Base-by-base conservation (phyloP, 2,113 vertebrate genomes). In the Zosterops pallidus region DNA sequence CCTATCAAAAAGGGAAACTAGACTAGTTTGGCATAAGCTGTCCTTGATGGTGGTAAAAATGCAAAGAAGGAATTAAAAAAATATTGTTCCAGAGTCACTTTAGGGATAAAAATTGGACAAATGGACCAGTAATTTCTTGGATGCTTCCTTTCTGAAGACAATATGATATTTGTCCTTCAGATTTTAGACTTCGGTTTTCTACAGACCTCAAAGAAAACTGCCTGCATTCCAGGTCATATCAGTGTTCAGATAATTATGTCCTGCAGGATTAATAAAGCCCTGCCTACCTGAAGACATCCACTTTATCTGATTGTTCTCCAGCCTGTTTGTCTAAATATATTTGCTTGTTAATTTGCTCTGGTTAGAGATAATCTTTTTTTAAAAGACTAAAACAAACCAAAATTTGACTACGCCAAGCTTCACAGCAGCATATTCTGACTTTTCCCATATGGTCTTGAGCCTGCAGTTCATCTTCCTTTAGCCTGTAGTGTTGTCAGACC, bases 201-300 rank as follows among this genome's bases (percentile, higher is more conserved):
- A 8, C 33, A 35, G 24, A 19, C n/a, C 41, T 83, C 22, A 17
- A 68, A 70, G 56, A 33, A 39, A 63, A 35, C 26, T 39, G 16
- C 71, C 41, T 0, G 1, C 0, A 2, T 67, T 92, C 25, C 39
- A 42, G 26, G 35, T 31, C 42, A 42, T 42, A 42, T 42, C 42
- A 42, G 42, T 42, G 42, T 42, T 42, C 42, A 28, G 42, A n/a
- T 52, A 0, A 0, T 79, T 52, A 29, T 0, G 0, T 28, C 20
- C 63, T 68, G 19, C 3, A 2, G n/a, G 17, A 37, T 68, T 79
- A 46, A 15, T 49, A 44, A 35, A 31, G 42, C 50, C n/a, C 49
- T 72, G 46, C 41, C 41, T 9, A 68, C 26, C 26, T 47, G 47
- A 85, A 64, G 33, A 56, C 16, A 50, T 35, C 9, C 25, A 20